phyloP scores from a whole-genome alignment of 2,797 vertebrate genomes.

The Euphonia xanthogaster region DNA sequence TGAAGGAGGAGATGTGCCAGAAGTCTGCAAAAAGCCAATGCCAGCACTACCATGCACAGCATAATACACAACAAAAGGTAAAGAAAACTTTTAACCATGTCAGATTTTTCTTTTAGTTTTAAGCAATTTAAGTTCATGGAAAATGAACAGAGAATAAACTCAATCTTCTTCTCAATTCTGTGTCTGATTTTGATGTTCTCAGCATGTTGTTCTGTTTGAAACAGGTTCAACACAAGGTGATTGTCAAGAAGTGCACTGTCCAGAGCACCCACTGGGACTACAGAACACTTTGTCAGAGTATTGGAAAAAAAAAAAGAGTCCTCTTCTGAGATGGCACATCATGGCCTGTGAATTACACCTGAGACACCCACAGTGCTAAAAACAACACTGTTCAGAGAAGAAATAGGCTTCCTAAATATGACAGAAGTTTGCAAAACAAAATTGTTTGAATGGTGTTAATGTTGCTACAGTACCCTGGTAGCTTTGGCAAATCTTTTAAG shows the following conservation, averaged over 20 bases:
- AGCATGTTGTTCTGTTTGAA: background rate
- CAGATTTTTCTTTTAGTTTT: background rate
- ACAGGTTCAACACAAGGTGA: background rate
- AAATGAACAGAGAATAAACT: background rate
- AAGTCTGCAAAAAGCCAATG: background rate
- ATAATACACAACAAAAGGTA: background rate
- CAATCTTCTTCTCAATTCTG: background rate
- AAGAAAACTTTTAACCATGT: background rate
- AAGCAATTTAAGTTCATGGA: background rate
- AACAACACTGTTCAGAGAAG: background rate
- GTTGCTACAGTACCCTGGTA: background rate
- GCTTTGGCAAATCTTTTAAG: slow-evolving; percentile 23
- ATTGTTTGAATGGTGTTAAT: background rate
- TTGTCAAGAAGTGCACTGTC: background rate
- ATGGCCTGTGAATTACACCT: background rate
- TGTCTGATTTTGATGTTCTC: background rate
- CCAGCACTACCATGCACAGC: background rate
- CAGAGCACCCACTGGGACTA: background rate
- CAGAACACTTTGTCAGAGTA: background rate
- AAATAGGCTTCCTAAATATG: background rate
- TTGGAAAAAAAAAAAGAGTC: background rate
- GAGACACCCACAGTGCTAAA: background rate
- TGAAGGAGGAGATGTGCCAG: background rate
- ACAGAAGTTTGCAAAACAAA: background rate
- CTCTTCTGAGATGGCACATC: background rate